Evolutionary conservation across 2,888 invertebrate genomes (phyloP), one percentile per base, ranked within the genome.

Genomic region (Pristionchus maxplancki): DNA sequence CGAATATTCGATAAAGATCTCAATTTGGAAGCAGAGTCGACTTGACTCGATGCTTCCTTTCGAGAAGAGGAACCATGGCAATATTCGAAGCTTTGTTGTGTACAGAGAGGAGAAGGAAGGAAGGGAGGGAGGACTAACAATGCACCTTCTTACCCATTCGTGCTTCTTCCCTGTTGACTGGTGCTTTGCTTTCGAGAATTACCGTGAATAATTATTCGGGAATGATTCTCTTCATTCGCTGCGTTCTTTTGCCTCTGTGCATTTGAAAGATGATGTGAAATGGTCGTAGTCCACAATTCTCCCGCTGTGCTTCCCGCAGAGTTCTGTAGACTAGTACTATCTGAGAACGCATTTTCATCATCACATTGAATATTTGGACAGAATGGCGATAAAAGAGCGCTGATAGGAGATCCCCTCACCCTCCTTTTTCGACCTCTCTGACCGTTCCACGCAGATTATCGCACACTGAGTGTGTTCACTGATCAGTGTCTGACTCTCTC

Each of bases 61-160:
- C 44, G 44, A 44, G 44, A 44, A 44, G 44, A 44, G 34, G 20
- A 31, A 24, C 71, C 71, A 71, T 71, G 78, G 78, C 78, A 78
- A 78, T 78, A 78, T 48, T 78, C n/a, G n/a, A n/a, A n/a, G n/a
- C n/a, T n/a, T 44, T 78, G 28, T 78, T 78, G 44, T 78, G 78
- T 44, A 48, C n/a, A 78, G 37, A 37, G 71, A 31, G 34, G 40
- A 24, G 37, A 71, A 34, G 67, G 64, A 67, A 67, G 34, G 64
- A 34, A 67, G 31, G 31, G 64, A 20, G n/a, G n/a, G n/a, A 34
- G 64, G 71, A 71, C 71, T 40, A 71, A 71, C 71, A 71, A 71
- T 71, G 71, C 71, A 71, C 71, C 71, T 40, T 71, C 37, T 71
- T 64, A 64, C 31, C 64, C 20, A 64, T 64, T 64, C 64, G 28